These are phyloP conservation scores for Eilema depressum DNA, from an alignment of 2,888 invertebrate species.

Conservation along the genomic window DNA sequence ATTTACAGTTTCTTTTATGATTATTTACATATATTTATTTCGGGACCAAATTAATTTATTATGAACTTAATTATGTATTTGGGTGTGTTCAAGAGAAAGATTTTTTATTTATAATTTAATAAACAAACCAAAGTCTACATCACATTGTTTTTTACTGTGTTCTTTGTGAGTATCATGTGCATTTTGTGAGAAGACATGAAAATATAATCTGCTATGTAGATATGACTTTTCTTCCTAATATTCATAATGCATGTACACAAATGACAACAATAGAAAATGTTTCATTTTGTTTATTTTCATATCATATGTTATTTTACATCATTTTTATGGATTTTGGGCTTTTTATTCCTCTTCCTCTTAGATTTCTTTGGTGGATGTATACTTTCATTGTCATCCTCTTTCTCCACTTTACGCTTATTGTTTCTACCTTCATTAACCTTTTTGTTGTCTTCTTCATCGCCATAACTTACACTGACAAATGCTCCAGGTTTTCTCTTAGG, in stretches of 20 bases:
- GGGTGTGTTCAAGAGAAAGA: slow-evolving; percentile 82
- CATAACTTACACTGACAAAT: slow-evolving; percentile 78
- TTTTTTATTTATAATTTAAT: slow-evolving; percentile 85
- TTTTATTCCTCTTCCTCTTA: slow-evolving; percentile 49
- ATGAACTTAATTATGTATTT: slow-evolving; percentile 82
- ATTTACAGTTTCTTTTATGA: slow-evolving; percentile 76
- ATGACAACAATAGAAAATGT: slow-evolving; percentile 14
- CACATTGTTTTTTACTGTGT: slow-evolving; percentile 79
- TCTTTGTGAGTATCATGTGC: slow-evolving; percentile 71
- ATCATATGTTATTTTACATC: background rate
- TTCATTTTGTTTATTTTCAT: background rate
- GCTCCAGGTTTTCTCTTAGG: slow-evolving; percentile 75
- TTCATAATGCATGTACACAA: slow-evolving; percentile 27
- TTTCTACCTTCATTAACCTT: slow-evolving; percentile 19
- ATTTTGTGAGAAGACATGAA: slow-evolving; percentile 71
- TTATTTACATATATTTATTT: slow-evolving; percentile 85
- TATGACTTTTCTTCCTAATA: slow-evolving; percentile 60
- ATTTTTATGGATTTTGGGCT: slow-evolving; percentile 30
- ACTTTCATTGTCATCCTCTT: slow-evolving; percentile 48
- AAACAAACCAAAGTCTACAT: slow-evolving; percentile 86
- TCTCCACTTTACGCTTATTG: slow-evolving; percentile 71
- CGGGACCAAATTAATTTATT: slow-evolving; percentile 87
- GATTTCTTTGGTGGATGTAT: background rate
- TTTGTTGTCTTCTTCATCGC: slow-evolving; percentile 61
- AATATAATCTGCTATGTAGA: slow-evolving; percentile 77